A percentile compares a stretch with the other conserved stretches of the same genome.
phyloP scores from a whole-genome alignment of 2,888 invertebrate genomes.

The Pristionchus arcanus region DNA sequence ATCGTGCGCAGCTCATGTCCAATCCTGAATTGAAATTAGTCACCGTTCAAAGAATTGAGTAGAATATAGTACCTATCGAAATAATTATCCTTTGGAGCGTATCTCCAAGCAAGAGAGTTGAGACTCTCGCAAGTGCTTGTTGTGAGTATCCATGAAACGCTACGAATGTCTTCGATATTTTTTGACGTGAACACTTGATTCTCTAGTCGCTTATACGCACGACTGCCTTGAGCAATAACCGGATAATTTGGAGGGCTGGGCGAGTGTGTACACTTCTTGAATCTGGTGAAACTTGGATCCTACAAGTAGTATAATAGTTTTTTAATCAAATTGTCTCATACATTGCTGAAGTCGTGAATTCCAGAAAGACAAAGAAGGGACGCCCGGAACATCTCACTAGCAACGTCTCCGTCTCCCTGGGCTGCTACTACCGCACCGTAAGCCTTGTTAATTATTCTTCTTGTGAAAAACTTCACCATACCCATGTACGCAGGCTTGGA shows the following conservation, averaged over 20 bases:
- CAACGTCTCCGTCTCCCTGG: neutral
- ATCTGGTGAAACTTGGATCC: neutral
- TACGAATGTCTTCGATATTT: neutral
- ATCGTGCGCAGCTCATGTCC: neutral
- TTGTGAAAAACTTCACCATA: neutral
- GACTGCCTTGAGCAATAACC: too few relatives aligned
- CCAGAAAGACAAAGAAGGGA: neutral
- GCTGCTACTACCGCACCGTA: neutral
- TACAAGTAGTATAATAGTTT: neutral
- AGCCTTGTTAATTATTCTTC: neutral
- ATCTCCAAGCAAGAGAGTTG: constrained; percentile 15
- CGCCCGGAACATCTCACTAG: neutral
- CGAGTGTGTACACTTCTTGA: neutral
- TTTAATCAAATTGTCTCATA: neutral
- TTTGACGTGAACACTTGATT: neutral
- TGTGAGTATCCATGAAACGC: neutral
- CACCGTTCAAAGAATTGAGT: neutral
- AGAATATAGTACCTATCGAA: neutral
- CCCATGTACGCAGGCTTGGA: neutral
- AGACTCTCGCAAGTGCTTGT: neutral
- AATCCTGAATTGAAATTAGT: neutral
- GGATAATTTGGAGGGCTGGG: neutral
- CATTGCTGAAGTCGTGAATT: neutral
- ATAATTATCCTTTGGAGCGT: neutral
- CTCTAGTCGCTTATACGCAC: neutral